Percentiles rank a stretch among this genome's conserved stretches.
Conservation (phyloP, 2,888 invertebrate genomes). For the Dicyrtoma fusca region DNA sequence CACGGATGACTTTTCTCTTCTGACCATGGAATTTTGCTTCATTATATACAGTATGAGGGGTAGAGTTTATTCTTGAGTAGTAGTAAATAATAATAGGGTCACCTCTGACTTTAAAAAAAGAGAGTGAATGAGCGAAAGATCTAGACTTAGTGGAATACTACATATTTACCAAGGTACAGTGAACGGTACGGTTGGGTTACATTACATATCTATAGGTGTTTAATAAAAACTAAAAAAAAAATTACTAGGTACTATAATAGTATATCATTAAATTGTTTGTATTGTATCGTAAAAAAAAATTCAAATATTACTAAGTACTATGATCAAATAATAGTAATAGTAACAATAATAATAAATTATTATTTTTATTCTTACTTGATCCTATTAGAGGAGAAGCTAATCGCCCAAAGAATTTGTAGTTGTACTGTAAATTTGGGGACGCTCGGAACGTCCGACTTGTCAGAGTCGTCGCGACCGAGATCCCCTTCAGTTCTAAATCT, state of each 20-base stretch:
- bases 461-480: too few species aligned
- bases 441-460: too few species aligned
- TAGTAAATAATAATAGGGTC: too few species aligned
- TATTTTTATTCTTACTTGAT: conserved; percentile 25
- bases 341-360: not conserved
- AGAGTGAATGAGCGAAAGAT: too few species aligned
- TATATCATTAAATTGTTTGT: not conserved
- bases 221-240: conserved; percentile 4
- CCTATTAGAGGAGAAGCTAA: conserved; percentile 26
- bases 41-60: too few species aligned
- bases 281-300: not conserved
- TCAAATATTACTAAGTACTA: not conserved
- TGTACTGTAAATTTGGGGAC: conserved; percentile 11
- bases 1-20: too few species aligned
- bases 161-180: too few species aligned
- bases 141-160: too few species aligned
- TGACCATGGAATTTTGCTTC: too few species aligned
- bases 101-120: too few species aligned
- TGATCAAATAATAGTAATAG: not conserved
- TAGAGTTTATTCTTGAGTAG: too few species aligned
- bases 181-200: too few species aligned
- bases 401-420: conserved; percentile 40
- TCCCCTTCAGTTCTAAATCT: not conserved
- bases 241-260: not conserved
- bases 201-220: not conserved